Conservation (phyloP, 92 coral and sea anemone genomes). For the Ricordea florida region DNA sequence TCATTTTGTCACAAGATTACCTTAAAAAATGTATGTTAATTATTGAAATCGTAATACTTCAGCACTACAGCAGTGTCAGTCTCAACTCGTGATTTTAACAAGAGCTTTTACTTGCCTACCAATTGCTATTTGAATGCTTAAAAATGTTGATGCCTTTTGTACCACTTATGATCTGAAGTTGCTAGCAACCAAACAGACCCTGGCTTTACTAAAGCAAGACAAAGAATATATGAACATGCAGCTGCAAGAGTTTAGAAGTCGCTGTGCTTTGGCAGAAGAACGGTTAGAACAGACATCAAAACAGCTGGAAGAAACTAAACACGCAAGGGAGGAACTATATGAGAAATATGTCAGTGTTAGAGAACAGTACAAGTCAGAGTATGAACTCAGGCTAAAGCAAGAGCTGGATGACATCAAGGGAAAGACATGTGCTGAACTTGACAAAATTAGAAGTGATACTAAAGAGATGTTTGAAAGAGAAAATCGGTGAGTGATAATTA, state of each 20-base stretch:
- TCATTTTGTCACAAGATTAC: too few species aligned
- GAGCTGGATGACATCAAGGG: constrained; percentile 85
- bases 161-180: constrained; percentile 48
- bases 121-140: too few species aligned
- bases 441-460: constrained; percentile 80
- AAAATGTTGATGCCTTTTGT: too few species aligned
- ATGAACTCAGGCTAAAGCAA: constrained; percentile 83
- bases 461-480: constrained; percentile 96
- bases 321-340: constrained; percentile 89
- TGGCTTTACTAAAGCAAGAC: constrained; percentile 91
- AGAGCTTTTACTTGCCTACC: too few species aligned
- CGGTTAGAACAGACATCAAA: constrained; percentile 71
- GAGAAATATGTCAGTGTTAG: constrained; percentile 92
- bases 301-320: constrained; percentile 73
- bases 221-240: constrained; percentile 93
- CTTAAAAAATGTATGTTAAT: too few species aligned
- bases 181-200: constrained; percentile 86
- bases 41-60: too few species aligned
- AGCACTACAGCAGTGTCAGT: too few species aligned
- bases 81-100: too few species aligned
- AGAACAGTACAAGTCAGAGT: constrained; percentile 96
- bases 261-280: constrained; percentile 82
- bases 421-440: constrained; percentile 83
- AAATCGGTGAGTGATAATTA: constrained; percentile 60
- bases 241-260: constrained; percentile 76